A percentile compares a stretch with the other conserved stretches of the same genome.
Evolutionary conservation across 2,113 vertebrate genomes (phyloP).

Genomic region (Cochlearius cochlearius): DNA sequence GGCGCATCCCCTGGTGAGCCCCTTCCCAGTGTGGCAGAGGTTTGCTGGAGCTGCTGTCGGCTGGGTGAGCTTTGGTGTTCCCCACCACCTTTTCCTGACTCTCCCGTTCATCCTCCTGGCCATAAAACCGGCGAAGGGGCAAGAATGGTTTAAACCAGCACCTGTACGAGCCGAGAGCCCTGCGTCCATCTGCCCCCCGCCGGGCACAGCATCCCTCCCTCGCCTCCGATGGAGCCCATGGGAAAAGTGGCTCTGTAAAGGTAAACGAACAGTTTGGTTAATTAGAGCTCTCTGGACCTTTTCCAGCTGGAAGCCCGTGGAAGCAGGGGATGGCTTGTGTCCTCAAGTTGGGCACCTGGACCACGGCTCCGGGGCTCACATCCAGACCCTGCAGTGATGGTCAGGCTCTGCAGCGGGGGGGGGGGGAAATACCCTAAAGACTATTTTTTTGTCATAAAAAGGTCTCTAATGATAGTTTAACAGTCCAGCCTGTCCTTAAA

Average conservation of each 20-base stretch:
- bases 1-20: neutral
- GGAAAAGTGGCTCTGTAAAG: neutral
- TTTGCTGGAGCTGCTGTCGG: neutral
- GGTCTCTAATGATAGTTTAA: neutral
- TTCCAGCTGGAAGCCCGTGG: neutral
- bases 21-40: fast-evolving
- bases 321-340: neutral
- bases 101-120: neutral
- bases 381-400: neutral
- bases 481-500: neutral
- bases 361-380: neutral
- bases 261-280: neutral
- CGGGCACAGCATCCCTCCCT: neutral
- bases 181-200: neutral
- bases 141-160: neutral
- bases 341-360: neutral
- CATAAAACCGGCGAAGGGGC: neutral
- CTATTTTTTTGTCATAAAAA: neutral
- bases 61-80: neutral
- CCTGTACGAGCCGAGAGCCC: neutral
- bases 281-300: constrained; percentile 18
- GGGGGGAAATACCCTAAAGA: neutral
- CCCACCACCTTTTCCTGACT: neutral
- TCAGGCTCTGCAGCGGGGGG: neutral
- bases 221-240: neutral